Evolutionary conservation across 92 coral and sea anemone species (phyloP).

Genomic region (Bergia puertoricense): DNA sequence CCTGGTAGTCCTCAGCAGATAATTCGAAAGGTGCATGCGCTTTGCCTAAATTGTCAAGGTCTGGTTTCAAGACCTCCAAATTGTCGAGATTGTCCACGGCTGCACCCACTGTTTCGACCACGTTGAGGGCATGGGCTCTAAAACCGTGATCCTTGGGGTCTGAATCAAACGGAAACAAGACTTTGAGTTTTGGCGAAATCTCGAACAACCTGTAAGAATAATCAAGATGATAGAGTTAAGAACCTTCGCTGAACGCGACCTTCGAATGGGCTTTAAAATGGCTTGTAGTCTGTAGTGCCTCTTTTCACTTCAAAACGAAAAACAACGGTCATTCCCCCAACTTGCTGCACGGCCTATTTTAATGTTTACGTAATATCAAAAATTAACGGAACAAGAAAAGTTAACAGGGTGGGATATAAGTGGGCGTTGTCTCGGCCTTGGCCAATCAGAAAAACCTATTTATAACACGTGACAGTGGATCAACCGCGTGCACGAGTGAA

Average conservation of each 20-base stretch:
- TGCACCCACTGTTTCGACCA: slow-evolving; percentile 61
- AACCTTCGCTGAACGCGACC: background rate
- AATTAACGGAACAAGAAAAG: too few species aligned
- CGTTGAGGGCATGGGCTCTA: slow-evolving; percentile 62
- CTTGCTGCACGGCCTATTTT: too few species aligned
- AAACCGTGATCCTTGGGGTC: slow-evolving; percentile 40
- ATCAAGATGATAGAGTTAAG: background rate
- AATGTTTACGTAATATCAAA: too few species aligned
- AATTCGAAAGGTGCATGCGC: slow-evolving; percentile 55
- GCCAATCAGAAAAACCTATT: too few species aligned
- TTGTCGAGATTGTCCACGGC: slow-evolving; percentile 60
- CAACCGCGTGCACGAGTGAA: too few species aligned
- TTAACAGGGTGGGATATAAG: too few species aligned
- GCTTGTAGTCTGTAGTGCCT: too few species aligned
- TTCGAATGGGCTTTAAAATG: background rate
- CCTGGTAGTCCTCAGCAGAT: slow-evolving; percentile 59
- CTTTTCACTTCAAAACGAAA: too few species aligned
- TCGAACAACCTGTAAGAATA: slow-evolving; percentile 50
- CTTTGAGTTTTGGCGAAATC: slow-evolving; percentile 57
- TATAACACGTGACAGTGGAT: too few species aligned
- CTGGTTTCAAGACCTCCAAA: slow-evolving; percentile 39
- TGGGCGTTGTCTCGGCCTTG: too few species aligned
- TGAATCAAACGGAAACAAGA: slow-evolving; percentile 59
- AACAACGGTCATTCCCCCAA: too few species aligned
- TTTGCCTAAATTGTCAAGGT: slow-evolving; percentile 48